Evolutionary conservation across 2,888 invertebrate genomes (phyloP).

Genomic region (Cremastinae sp.): DNA sequence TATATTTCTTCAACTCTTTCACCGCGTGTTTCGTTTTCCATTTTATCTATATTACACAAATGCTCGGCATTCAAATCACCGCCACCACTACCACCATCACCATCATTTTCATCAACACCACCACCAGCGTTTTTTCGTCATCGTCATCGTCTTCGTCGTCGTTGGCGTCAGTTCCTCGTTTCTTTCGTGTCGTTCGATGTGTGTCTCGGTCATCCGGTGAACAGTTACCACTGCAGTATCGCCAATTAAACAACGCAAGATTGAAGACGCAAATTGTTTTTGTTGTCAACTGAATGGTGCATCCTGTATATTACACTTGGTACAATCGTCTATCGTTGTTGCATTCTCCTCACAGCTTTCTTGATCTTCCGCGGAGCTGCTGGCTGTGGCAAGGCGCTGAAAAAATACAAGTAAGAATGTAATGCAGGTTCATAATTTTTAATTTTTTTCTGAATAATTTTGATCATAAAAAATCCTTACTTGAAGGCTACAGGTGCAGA

Average conservation of each 20-base stretch:
- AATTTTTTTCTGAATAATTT: conserved; percentile 3
- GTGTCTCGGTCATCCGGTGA: conserved; percentile 1
- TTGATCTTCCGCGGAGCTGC: conserved; percentile 78
- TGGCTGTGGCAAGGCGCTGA: conserved; percentile 69
- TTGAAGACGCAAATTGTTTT: conserved; percentile 7
- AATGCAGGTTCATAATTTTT: conserved; percentile 10
- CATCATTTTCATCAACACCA: conserved; percentile 27
- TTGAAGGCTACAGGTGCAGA: conserved; percentile 78
- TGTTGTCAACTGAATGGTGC: conserved; percentile 1
- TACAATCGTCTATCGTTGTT: conserved; percentile 65
- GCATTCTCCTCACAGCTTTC: conserved; percentile 80
- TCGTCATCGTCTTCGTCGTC: conserved; percentile 35
- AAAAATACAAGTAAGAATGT: conserved; percentile 37
- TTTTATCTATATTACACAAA: conserved; percentile 70
- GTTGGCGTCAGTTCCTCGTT: conserved; percentile 23
- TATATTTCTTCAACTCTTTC: conserved; percentile 14
- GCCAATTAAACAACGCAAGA: conserved; percentile 7
- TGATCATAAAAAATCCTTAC: conserved; percentile 77
- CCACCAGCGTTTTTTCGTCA: conserved; percentile 19
- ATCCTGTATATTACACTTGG: conserved; percentile 6
- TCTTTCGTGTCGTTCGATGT: conserved; percentile 5
- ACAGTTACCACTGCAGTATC: not conserved
- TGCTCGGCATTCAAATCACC: conserved; percentile 67
- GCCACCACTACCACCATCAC: conserved; percentile 19
- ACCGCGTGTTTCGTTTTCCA: conserved; percentile 27